Percentiles rank a stretch among this genome's conserved stretches.
Evolutionary conservation across 2,113 vertebrate genomes (phyloP).

Genomic region (Natator depressus): DNA sequence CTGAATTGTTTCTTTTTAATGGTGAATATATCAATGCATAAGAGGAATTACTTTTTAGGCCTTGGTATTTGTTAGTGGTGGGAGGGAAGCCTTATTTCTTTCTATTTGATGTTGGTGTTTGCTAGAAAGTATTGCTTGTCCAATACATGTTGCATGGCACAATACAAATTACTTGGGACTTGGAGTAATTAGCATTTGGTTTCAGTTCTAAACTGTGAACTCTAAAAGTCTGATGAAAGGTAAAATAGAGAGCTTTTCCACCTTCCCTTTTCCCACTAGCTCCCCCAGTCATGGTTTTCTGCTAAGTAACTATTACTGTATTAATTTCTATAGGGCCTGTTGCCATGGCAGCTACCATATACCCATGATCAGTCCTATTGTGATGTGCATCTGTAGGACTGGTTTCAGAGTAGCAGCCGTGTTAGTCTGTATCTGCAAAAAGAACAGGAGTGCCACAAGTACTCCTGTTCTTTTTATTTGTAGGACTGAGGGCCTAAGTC

Average conservation of each 20-base stretch:
- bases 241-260: constrained; percentile 49
- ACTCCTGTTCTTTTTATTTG: background rate
- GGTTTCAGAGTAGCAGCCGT: too few relatives aligned
- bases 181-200: constrained; percentile 52
- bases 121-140: constrained; percentile 52
- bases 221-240: constrained; percentile 52
- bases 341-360: constrained; percentile 16
- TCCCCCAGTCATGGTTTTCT: constrained; percentile 49
- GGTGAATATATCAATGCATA: background rate
- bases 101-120: constrained; percentile 58
- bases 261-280: background rate
- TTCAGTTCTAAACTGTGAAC: constrained; percentile 34
- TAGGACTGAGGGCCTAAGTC: constrained; percentile 16
- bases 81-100: constrained; percentile 1
- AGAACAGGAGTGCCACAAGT: too few relatives aligned
- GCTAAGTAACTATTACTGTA: constrained; percentile 60
- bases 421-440: too few relatives aligned
- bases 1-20: background rate
- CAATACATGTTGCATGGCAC: constrained; percentile 34
- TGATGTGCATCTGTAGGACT: constrained; percentile 26
- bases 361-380: constrained; percentile 20
- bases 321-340: constrained; percentile 47
- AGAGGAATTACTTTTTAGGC: background rate
- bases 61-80: background rate
- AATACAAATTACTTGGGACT: constrained; percentile 69